Evolutionary conservation across 2,113 vertebrate species (phyloP), one percentile per base, ranked within the genome.

Genomic region (Lontra canadensis): DNA sequence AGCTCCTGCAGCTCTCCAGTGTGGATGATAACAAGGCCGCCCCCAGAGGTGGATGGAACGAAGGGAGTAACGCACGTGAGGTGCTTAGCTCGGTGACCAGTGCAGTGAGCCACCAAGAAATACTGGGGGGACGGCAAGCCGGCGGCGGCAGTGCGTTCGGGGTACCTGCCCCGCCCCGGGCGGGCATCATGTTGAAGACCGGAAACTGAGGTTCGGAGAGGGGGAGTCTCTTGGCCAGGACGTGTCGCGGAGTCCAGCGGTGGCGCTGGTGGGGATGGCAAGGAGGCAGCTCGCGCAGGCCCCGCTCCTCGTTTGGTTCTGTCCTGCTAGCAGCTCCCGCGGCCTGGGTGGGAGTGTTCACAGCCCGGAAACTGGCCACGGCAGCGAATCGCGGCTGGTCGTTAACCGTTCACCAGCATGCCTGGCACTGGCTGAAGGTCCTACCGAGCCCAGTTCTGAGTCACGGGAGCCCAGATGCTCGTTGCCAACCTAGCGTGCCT

Each of bases 31-130:
- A 71, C 21, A 47, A n/a, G 39, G 76, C 63, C 6, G 23, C 34
- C 6, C 21, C 15, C 1, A 6, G 81, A 11, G 31, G 6, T 21
- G 57, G 65, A 31, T 34, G 49, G 63, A 26, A 13, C 6, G 15
- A 23, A 13, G 1, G 49, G 44, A 26, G 8, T n/a, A 20, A 26
- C 14, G 14, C 2, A 1, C 0, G 9, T 7, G 34, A 63, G 21
- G 52, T 29, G 31, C 57, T 81, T 23, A 44, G 26, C 3, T 63
- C 2, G 0, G 52, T 57, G 73, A 59, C 42, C 29, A 47, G 47
- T n/a, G 11, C 5, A 63, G 79, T 0, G 3, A 18, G 65, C 8
- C 3, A 20, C 2, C 20, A 0, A 2, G 3, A 15, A 5, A 7
- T 29, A 2, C 0, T 1, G 12, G 79, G 36, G 11, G 23, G 21